phyloP scores from a whole-genome alignment of 2,113 vertebrate genomes.

The Brevimyrus niger region DNA sequence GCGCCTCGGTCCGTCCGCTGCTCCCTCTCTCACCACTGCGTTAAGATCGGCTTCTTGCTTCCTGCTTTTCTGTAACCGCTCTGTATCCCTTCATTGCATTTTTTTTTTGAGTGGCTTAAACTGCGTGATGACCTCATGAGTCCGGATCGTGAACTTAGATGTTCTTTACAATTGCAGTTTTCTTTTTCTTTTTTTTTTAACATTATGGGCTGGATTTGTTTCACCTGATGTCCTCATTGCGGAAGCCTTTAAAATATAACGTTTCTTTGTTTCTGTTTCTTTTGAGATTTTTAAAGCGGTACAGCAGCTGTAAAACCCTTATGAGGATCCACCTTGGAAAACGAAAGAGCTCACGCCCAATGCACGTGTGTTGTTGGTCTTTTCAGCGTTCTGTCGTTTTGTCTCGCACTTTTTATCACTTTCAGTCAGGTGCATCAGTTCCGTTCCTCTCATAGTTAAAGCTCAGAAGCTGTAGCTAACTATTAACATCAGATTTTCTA shows the following conservation, averaged over 20 bases:
- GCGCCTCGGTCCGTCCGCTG: neutral
- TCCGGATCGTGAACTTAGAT: neutral
- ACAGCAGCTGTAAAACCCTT: neutral
- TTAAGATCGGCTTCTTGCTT: neutral
- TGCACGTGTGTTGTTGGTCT: neutral
- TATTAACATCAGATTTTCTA: neutral
- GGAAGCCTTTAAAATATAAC: neutral
- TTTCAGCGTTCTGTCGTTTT: neutral
- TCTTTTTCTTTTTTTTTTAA: neutral
- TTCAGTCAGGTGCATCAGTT: neutral
- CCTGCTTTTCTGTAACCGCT: neutral
- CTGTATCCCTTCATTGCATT: neutral
- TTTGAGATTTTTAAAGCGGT: neutral
- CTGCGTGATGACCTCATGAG: neutral
- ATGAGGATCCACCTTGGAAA: neutral
- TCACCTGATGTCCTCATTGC: neutral
- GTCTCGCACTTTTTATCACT: neutral
- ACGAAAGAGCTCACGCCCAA: neutral
- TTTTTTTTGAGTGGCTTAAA: neutral
- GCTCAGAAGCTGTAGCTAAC: neutral
- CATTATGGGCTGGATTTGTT: neutral
- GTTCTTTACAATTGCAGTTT: neutral
- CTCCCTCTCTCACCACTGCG: neutral
- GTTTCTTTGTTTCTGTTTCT: neutral
- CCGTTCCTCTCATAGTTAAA: neutral